Conservation (phyloP, 2,113 vertebrate genomes). For the Gila orcuttii region DNA sequence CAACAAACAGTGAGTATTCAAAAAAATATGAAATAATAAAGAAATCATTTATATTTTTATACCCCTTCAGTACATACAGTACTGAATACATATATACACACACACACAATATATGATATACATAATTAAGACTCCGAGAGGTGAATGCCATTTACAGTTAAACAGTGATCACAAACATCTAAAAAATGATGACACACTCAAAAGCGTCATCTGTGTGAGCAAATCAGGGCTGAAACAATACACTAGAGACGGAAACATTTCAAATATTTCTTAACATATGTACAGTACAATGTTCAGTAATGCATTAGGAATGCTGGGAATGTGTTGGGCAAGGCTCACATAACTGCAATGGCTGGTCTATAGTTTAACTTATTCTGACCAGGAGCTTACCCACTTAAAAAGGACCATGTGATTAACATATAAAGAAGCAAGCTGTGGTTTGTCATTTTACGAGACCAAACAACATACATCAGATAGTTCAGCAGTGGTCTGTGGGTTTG, state of each 20-base stretch:
- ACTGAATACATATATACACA: not conserved
- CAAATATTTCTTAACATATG: not conserved
- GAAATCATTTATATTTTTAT: too few species aligned
- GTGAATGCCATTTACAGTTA: not conserved
- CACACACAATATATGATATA: too few species aligned
- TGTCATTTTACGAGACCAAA: too few species aligned
- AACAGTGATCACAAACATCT: not conserved
- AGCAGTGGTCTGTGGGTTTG: not conserved
- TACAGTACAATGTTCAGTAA: not conserved
- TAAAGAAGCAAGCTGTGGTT: too few species aligned
- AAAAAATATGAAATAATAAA: not conserved
- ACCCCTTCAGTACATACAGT: too few species aligned
- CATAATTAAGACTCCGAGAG: not conserved
- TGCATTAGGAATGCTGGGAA: not conserved
- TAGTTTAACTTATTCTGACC: not conserved
- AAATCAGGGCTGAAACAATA: not conserved
- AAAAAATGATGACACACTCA: not conserved
- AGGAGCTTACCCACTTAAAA: not conserved
- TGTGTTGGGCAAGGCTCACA: not conserved
- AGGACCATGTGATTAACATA: not conserved
- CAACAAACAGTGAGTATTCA: slow-evolving; percentile 76
- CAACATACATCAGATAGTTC: not conserved
- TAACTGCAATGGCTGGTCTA: not conserved
- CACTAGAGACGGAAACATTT: not conserved
- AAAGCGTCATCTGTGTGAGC: not conserved